These are phyloP conservation scores for Apis laboriosa DNA, from an alignment of 1,140 invertebrate species.

Conservation along the genomic window DNA sequence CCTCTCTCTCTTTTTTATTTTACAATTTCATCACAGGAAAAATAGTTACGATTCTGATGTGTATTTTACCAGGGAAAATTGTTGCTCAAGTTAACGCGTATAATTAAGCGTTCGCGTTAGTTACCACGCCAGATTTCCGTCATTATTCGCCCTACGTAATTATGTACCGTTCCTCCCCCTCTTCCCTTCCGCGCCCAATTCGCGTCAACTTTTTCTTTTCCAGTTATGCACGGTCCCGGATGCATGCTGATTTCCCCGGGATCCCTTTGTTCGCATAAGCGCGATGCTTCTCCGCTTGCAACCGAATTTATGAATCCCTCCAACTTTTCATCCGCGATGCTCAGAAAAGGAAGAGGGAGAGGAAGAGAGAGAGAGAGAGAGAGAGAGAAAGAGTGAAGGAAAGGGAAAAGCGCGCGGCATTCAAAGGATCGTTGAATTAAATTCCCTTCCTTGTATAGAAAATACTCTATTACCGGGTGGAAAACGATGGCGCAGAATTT, in stretches of 20 bases:
- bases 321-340: constrained; percentile 56
- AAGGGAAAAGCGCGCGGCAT: constrained; percentile 29
- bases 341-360: not conserved
- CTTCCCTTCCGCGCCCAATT: too few species aligned
- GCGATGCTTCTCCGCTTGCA: constrained; percentile 34
- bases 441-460: constrained; percentile 49
- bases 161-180: not conserved
- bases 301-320: constrained; percentile 53
- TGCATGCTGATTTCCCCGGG: constrained; percentile 42
- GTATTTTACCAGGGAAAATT: not conserved
- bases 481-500: constrained; percentile 40
- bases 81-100: not conserved
- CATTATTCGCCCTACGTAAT: constrained; percentile 35
- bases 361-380: not conserved
- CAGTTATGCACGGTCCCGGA: not conserved
- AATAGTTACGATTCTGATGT: not conserved
- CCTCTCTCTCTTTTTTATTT: too few species aligned
- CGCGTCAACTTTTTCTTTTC: not conserved
- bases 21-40: not conserved
- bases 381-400: not conserved
- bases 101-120: constrained; percentile 27
- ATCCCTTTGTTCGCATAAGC: constrained; percentile 49
- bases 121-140: constrained; percentile 7
- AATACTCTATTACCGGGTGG: constrained; percentile 46
- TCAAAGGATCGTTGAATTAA: constrained; percentile 58